Conservation (phyloP, 2,888 invertebrate genomes). For the Rhabditophanes sp. region DNA sequence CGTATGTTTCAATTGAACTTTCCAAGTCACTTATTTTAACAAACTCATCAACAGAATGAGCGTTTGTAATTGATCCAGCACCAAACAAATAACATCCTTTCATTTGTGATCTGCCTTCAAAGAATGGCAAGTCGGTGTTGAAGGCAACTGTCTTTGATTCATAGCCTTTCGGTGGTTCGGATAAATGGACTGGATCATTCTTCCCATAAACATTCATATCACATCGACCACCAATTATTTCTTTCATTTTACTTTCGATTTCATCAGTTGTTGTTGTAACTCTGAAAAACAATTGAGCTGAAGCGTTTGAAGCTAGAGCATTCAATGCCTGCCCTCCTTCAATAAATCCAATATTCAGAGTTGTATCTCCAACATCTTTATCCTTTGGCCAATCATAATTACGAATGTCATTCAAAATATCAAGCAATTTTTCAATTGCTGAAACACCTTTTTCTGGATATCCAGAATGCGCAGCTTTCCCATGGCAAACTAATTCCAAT, state of each 20-base stretch:
- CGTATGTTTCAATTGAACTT: constrained; percentile 15
- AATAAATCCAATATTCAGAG: constrained; percentile 32
- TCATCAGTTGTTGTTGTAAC: constrained; percentile 8
- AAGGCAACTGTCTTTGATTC: constrained; percentile 17
- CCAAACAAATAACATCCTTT: constrained; percentile 31
- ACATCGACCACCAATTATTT: constrained; percentile 6
- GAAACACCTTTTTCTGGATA: constrained; percentile 31
- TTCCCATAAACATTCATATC: constrained; percentile 10
- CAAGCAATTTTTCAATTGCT: constrained; percentile 31
- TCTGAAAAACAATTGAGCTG: constrained; percentile 17
- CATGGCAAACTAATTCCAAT: constrained; percentile 9
- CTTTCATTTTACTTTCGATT: constrained; percentile 4
- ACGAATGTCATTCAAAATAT: constrained; percentile 25
- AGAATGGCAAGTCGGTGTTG: constrained; percentile 37
- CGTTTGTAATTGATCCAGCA: constrained; percentile 34
- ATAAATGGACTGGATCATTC: constrained; percentile 14
- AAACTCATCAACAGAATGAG: constrained; percentile 32
- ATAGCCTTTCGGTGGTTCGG: constrained; percentile 13
- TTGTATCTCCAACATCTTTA: constrained; percentile 23
- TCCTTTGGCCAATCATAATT: constrained; percentile 24
- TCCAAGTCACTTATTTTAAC: constrained; percentile 19
- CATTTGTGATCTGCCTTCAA: constrained; percentile 16
- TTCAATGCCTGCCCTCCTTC: constrained; percentile 37
- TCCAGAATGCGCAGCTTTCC: constrained; percentile 14
- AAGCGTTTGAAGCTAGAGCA: constrained; percentile 27